Percentiles rank a stretch among this genome's conserved stretches.
phyloP scores from a whole-genome alignment of 2,113 vertebrate species.

The Rhodinocichla rosea region DNA sequence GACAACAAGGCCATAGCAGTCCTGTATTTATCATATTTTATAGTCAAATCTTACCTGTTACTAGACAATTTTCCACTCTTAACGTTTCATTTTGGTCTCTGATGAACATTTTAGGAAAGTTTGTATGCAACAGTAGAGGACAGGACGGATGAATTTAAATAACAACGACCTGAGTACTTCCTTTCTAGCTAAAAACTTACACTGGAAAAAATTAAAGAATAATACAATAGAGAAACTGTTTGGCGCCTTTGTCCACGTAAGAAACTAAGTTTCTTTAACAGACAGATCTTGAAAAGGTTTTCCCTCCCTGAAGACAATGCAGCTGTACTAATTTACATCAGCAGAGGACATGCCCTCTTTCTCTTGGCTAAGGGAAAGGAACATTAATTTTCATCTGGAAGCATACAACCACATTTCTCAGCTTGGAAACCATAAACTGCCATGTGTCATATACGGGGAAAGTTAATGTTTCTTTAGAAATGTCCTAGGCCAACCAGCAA shows the following conservation, averaged over 20 bases:
- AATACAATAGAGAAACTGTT: neutral
- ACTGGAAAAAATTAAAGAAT: neutral
- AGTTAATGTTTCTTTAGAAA: neutral
- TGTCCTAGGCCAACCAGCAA: neutral
- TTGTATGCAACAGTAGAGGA: neutral
- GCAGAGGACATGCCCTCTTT: neutral
- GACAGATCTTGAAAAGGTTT: neutral
- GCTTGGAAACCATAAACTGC: neutral
- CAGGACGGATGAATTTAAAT: neutral
- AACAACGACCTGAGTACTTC: neutral
- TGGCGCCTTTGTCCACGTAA: neutral
- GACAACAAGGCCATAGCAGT: neutral
- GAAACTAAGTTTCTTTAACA: neutral
- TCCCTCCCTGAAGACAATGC: neutral
- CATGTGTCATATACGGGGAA: neutral
- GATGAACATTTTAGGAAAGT: neutral
- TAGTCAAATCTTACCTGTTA: constrained; percentile 29
- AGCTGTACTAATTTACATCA: neutral
- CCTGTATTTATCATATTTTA: neutral
- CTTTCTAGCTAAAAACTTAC: neutral
- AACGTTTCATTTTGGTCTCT: neutral
- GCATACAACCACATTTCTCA: neutral
- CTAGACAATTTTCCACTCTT: constrained; percentile 2
- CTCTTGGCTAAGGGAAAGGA: neutral
- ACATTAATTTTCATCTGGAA: neutral